Base-by-base conservation (phyloP, 2,113 vertebrate genomes). In the Ciconia stormi region DNA sequence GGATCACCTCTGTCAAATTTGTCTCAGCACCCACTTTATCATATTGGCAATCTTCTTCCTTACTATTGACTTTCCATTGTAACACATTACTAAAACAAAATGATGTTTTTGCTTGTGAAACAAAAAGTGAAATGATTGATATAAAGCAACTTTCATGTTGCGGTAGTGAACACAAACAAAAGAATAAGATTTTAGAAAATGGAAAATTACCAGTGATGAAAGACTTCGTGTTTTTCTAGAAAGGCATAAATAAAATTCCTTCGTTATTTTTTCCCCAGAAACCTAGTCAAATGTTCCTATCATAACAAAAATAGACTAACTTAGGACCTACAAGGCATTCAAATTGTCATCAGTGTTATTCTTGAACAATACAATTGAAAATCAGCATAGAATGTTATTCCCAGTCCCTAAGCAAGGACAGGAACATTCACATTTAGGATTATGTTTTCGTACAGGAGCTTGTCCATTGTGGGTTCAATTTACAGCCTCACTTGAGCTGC, bases 71-170 rank as follows among this genome's bases (percentile, higher is more conserved):
- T 96, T 96, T 93, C 69, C 55, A 93, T 92, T 95, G 66, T 63
- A 95, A 87, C 72, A 83, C 66, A 94, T 93, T 93, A 90, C 89
- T 90, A 67, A 95, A 96, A 78, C 14, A 70, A 81, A 76, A 69
- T 87, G 2, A 88, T 94, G 32, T 36, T 94, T 95, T 95, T n/a
- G 66, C 40, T 96, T 92, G 82, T 90, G 96, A 91, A 95, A 93
- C 71, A 63, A 50, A 81, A 96, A 84, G 34, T 74, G 15, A 92
- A 90, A 73, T 78, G 30, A 92, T 71, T 93, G 72, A 87, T 96
- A 80, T 32, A 83, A 87, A 84, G 23, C 40, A 89, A 65, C 34
- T 71, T 44, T 52, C 23, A 21, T 88, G 18, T 72, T 91, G 18
- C 81, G 42, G 23, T 71, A 46, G 16, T 66, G 53, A 90, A 90